These are phyloP conservation scores for Semaprochilodus insignis DNA, from an alignment of 2,797 vertebrate genomes.

Conservation along the genomic window DNA sequence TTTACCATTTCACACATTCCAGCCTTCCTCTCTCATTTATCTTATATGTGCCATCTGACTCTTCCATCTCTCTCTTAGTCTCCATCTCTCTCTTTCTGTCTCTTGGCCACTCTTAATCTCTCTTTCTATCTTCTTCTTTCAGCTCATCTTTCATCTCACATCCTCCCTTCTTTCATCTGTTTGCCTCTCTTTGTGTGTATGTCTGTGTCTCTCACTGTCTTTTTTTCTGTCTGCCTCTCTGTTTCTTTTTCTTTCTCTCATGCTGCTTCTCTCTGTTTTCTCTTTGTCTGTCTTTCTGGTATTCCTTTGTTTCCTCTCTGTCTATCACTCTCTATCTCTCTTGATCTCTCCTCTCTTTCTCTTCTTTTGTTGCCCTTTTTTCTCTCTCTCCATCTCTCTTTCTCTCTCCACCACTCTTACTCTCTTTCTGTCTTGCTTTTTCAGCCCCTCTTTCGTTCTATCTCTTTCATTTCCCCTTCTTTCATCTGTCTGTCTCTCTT, in stretches of 20 bases:
- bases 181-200: too few species aligned
- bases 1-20: constrained; percentile 40
- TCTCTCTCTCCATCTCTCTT: not conserved
- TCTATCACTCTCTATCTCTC: not conserved
- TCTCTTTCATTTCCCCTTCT: not conserved
- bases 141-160: not conserved
- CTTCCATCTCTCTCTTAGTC: not conserved
- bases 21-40: constrained; percentile 3
- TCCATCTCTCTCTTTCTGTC: not conserved
- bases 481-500: too few species aligned
- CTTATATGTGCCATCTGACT: not conserved
- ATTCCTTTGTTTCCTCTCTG: too few species aligned
- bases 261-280: not conserved
- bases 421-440: too few species aligned
- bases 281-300: not conserved
- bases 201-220: not conserved
- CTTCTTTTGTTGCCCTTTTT: too few species aligned
- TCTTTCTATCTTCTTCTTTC: not conserved
- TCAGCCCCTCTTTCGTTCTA: too few species aligned
- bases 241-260: not conserved
- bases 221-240: not conserved
- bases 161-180: not conserved
- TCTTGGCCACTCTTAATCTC: not conserved
- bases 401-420: not conserved
- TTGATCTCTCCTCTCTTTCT: not conserved